A percentile compares a stretch with the other conserved stretches of the same genome.
Evolutionary conservation across 2,888 invertebrate species (phyloP).

Genomic region (Morinoia aosen): DNA sequence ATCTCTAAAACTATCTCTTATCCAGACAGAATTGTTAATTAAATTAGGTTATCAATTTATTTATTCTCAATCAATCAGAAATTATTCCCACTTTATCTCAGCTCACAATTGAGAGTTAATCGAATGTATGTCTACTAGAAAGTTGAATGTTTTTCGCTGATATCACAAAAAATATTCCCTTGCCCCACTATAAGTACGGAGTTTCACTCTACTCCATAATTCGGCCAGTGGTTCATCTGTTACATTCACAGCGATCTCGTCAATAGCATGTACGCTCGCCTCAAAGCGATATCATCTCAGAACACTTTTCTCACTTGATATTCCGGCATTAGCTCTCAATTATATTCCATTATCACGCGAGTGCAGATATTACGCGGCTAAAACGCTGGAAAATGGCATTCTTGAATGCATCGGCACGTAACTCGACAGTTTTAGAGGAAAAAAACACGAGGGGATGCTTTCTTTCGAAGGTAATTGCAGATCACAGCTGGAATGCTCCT

Average conservation of each 20-base stretch:
- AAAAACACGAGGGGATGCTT: background rate
- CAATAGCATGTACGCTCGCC: background rate
- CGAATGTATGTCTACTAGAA: no score
- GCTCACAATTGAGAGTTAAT: no score
- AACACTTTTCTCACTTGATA: background rate
- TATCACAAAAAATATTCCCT: no score
- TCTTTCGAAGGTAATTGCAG: conserved; percentile 7
- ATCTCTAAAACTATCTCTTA: no score
- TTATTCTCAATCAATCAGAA: no score
- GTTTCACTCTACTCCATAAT: no score
- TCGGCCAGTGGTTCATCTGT: background rate
- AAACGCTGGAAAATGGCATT: background rate
- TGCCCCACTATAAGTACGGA: no score
- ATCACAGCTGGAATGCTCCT: background rate
- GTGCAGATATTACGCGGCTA: background rate
- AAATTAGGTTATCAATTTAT: no score
- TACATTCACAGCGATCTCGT: background rate
- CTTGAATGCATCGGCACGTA: background rate
- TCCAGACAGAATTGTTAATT: no score
- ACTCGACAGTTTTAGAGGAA: background rate
- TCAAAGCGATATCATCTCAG: background rate
- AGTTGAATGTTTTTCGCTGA: no score
- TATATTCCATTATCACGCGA: background rate
- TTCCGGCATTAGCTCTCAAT: background rate
- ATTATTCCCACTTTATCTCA: no score